Evolutionary conservation across 2,888 invertebrate genomes (phyloP).

Genomic region (Caenorhabditis macrosperma): DNA sequence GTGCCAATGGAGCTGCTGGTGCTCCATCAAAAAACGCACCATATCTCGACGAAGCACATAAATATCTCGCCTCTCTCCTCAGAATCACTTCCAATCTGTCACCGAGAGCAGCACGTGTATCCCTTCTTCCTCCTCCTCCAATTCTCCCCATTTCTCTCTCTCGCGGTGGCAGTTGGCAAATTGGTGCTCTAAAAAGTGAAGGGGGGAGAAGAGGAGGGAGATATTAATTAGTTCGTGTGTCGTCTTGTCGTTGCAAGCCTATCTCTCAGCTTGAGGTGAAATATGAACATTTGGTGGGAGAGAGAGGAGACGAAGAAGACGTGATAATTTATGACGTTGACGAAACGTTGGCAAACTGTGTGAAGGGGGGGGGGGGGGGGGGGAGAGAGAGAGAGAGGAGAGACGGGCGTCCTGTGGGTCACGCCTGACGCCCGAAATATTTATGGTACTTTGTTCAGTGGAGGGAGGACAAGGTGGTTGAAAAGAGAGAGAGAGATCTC

Average conservation of each 20-base stretch:
- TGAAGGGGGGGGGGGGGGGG: neutral
- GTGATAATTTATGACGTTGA: conserved; percentile 29
- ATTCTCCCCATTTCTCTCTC: neutral
- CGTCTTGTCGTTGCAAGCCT: neutral
- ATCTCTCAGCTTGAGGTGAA: conserved; percentile 47
- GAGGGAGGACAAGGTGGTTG: conserved; percentile 24
- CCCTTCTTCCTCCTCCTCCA: conserved; percentile 8
- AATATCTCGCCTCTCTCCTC: conserved; percentile 7
- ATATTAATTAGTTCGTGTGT: conserved; percentile 49
- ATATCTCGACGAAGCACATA: conserved; percentile 32
- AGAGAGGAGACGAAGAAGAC: neutral
- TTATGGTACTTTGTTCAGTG: conserved; percentile 51
- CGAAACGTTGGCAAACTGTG: neutral
- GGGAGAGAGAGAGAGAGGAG: neutral
- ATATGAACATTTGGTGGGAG: conserved; percentile 33
- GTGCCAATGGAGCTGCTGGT: conserved; percentile 24
- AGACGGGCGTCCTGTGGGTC: conserved; percentile 43
- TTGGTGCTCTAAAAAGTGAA: conserved; percentile 34
- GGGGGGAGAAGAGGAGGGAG: too few relatives aligned
- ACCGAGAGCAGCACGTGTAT: conserved; percentile 50
- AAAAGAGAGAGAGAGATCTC: conserved; percentile 5
- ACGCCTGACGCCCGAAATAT: conserved; percentile 45
- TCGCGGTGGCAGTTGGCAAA: conserved; percentile 41
- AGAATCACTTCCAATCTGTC: conserved; percentile 52
- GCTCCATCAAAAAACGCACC: conserved; percentile 27